phyloP scores from a whole-genome alignment of 2,888 invertebrate genomes.

The Blera fallax region DNA sequence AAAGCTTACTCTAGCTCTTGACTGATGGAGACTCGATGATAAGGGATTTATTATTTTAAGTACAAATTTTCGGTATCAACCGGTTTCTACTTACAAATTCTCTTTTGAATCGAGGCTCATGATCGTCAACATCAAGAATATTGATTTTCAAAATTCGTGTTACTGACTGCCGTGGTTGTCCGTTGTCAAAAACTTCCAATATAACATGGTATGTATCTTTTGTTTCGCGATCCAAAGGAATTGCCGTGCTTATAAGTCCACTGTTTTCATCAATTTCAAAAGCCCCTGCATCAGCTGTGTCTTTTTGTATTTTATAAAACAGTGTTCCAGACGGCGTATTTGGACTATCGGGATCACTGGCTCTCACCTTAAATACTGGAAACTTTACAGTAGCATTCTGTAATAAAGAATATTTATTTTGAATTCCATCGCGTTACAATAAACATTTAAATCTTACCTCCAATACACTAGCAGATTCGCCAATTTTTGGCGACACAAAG shows the following conservation, averaged over 20 bases:
- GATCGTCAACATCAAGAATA: constrained; percentile 90
- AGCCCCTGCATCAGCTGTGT: constrained; percentile 85
- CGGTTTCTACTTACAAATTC: constrained; percentile 84
- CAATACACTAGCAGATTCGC: constrained; percentile 87
- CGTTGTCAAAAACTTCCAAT: constrained; percentile 89
- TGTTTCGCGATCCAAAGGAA: constrained; percentile 88
- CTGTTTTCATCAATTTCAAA: constrained; percentile 86
- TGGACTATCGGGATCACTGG: constrained; percentile 90
- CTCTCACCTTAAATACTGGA: constrained; percentile 89
- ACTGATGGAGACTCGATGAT: no score
- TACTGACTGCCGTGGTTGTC: constrained; percentile 89
- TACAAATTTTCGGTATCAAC: no score
- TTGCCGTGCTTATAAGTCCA: constrained; percentile 88
- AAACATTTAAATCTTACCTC: constrained; percentile 83
- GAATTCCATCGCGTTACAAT: no score
- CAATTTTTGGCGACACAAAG: constrained; percentile 87
- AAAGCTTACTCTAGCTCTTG: no score
- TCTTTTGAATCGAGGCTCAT: constrained; percentile 88
- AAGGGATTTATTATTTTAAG: no score
- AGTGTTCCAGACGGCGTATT: constrained; percentile 89
- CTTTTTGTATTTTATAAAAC: constrained; percentile 87
- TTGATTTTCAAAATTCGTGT: constrained; percentile 87
- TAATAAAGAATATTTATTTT: constrained; percentile 69
- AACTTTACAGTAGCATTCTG: constrained; percentile 89
- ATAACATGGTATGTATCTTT: constrained; percentile 89